Base-by-base conservation (phyloP, 1,140 invertebrate species). In the Papilio polyxenes region DNA sequence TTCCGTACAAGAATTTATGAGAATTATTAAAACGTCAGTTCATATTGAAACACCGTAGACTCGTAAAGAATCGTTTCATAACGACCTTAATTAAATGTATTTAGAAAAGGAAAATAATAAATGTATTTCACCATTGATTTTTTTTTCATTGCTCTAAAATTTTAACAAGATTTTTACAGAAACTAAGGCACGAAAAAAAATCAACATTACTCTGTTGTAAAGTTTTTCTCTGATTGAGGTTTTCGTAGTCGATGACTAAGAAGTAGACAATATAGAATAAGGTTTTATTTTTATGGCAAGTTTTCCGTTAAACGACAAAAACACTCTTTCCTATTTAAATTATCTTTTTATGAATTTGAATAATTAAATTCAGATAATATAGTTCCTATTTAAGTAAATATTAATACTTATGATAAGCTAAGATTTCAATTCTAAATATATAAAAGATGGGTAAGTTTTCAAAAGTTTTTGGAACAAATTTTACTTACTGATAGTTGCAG, bases 1-100 rank as follows among this genome's bases (percentile, higher is more conserved):
- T 9, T 91, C 89, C 13, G 89, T 89, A 9, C 83, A 91, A 75
- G 92, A 94, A 83, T 94, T 94, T 78, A 94, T 93, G 92, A 92
- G 83, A 83, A 91, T 94, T 87, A 93, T 94, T 15, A 93, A 91
- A 82, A 91, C 90, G 81, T 87, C 84, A 49, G 92, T 92, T 48
- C 69, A 90, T 74, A 93, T 94, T 75, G 89, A 89, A 2, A 94
- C 92, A 75, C 92, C 89, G 5, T 92, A 44, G 7, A 31, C 2
- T 31, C 23, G 23, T 44, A 86, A 87, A 51, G 62, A 8, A 10
- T 80, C 59, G 37, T 75, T 44, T 82, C 74, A 53, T 81, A 11
- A 15, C 3, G 51, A 81, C 4, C n/a, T 56, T 9, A 0, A 53
- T 31, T 13, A 7, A 65, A 65, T 23, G 10, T 1, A 62, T 20